Evolutionary conservation across 2,113 vertebrate genomes (phyloP).

Genomic region (Mastomys coucha): DNA sequence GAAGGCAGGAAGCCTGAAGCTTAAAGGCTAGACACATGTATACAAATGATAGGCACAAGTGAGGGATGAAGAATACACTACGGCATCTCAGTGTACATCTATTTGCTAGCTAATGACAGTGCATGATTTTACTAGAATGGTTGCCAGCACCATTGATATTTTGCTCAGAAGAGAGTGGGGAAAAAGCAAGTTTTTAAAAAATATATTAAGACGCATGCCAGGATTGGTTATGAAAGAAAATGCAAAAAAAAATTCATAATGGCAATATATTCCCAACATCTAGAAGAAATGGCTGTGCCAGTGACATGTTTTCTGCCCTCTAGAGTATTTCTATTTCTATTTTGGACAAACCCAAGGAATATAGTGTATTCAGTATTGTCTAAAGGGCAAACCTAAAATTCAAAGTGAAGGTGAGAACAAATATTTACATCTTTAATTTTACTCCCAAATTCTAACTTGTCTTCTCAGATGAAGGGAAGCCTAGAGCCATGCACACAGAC

Average conservation of each 20-base stretch:
- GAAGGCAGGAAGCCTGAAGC: background rate
- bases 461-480: background rate
- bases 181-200: background rate
- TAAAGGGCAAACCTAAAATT: background rate
- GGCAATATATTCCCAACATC: background rate
- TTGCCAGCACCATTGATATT: background rate
- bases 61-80: background rate
- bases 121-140: background rate
- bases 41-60: background rate
- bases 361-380: background rate
- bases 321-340: conserved; percentile 8
- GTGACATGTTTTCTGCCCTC: background rate
- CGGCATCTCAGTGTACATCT: background rate
- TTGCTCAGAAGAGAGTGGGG: background rate
- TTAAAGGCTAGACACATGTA: background rate
- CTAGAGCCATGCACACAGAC: background rate
- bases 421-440: conserved; percentile 30
- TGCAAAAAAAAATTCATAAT: background rate
- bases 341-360: background rate
- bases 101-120: background rate
- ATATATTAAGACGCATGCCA: background rate
- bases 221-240: background rate
- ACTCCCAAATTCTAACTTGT: background rate
- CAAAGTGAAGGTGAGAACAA: background rate
- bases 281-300: background rate